Conservation (phyloP, 2,797 vertebrate genomes). For the Mionectes olivaceus region DNA sequence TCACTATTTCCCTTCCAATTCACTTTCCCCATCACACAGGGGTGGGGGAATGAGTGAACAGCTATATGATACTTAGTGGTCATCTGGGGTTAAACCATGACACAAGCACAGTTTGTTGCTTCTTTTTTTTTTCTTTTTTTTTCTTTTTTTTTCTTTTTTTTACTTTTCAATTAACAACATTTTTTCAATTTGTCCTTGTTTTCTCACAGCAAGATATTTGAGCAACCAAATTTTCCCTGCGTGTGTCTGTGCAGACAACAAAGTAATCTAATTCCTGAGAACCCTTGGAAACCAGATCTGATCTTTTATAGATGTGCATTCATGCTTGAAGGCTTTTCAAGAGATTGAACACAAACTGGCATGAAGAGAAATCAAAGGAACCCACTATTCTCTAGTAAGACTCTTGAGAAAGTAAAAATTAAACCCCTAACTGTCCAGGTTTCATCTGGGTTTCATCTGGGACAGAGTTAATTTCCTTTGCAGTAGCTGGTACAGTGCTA, state of each 20-base stretch:
- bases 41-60: neutral
- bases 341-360: neutral
- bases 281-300: neutral
- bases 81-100: neutral
- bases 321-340: neutral
- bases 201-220: neutral
- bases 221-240: neutral
- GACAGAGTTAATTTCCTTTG: neutral
- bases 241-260: neutral
- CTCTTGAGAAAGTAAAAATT: neutral
- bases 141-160: too few relatives aligned
- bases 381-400: neutral
- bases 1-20: neutral
- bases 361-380: neutral
- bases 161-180: neutral
- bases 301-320: neutral
- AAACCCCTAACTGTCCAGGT: neutral
- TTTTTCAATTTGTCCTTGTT: neutral
- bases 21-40: neutral
- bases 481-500: neutral
- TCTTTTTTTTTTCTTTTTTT: too few relatives aligned
- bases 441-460: neutral
- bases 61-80: neutral
- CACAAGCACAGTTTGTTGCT: accelerated
- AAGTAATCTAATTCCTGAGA: neutral